phyloP scores from a whole-genome alignment of 2,113 vertebrate genomes.

The Nymphicus hollandicus region DNA sequence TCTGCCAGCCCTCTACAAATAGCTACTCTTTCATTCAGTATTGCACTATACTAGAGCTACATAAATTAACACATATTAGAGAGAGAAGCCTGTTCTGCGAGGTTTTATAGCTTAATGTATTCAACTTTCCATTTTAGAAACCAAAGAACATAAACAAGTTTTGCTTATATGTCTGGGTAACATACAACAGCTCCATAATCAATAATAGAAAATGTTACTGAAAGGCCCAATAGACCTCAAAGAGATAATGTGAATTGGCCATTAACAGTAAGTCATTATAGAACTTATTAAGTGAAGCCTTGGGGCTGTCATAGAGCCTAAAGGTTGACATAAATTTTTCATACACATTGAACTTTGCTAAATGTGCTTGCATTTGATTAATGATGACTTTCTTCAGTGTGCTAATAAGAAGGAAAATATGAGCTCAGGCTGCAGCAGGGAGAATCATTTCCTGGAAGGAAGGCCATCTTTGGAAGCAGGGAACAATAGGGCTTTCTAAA shows the following conservation, averaged over 20 bases:
- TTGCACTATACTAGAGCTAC: neutral
- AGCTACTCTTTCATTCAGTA: neutral
- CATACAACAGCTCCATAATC: neutral
- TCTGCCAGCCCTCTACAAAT: neutral
- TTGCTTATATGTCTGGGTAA: neutral
- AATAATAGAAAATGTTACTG: slow-evolving; percentile 37
- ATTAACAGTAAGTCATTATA: slow-evolving; percentile 54
- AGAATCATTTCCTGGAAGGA: neutral
- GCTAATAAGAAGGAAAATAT: slow-evolving; percentile 17
- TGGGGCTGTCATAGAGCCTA: slow-evolving; percentile 50
- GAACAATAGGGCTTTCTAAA: neutral
- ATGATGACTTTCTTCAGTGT: slow-evolving; percentile 27
- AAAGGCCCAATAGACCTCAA: slow-evolving; percentile 26
- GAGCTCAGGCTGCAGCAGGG: neutral
- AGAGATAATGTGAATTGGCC: slow-evolving; percentile 28
- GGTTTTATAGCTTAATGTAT: neutral
- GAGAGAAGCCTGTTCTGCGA: neutral
- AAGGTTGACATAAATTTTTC: slow-evolving; percentile 69
- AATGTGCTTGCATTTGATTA: slow-evolving; percentile 58
- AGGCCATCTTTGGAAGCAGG: neutral
- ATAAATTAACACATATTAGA: neutral
- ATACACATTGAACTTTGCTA: slow-evolving; percentile 61
- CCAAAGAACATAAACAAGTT: neutral
- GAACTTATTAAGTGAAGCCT: slow-evolving; percentile 62
- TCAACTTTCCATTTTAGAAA: neutral